Base-by-base conservation (phyloP, 2,888 invertebrate species). In the Trypoxylon attenuatum region DNA sequence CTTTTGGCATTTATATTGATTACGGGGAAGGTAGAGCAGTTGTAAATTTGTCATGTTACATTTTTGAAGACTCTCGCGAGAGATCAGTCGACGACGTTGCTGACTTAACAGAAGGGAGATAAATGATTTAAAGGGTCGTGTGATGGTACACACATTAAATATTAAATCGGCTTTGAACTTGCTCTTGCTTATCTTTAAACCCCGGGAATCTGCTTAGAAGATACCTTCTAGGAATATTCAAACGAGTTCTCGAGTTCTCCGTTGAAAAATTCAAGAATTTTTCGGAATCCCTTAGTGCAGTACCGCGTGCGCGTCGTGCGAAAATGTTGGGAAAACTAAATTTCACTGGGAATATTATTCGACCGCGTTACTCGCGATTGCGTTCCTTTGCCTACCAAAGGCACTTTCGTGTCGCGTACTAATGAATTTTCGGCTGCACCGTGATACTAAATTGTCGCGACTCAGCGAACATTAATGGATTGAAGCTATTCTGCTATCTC, bases 391-490 rank as follows among this genome's bases (percentile, higher is more conserved):
- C 27, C 38, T n/a, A 18, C 39, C 55, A 50, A 45, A 55, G 60
- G 45, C 29, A 55, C 50, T 49, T 61, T 55, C 60, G 25, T 23
- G 54, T 54, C 47, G 33, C 21, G 38, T 38, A 22, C 15, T 49
- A 39, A 55, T 50, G 55, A 38, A 45, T 43, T 55, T 49, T 54
- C 41, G 25, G 47, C 47, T 23, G 41, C 47, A 60, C 29, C 46
- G 58, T 52, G 38, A 25, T 19, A 52, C 45, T 52, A 58, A 58
- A 58, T 52, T 53, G 39, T 16, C 39, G 33, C 46, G 53, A 38
- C 29, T 53, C 59, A 6, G 46, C 53, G 22, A 39, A 46, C 59
- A 46, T 53, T 47, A 53, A 53, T 47, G 47, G 53, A 53, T 47
- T 27, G 46, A 53, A 53, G 53, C 52, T 18, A 22, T 41, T 22